phyloP scores from a whole-genome alignment of 2,797 vertebrate genomes.

The Falco peregrinus region DNA sequence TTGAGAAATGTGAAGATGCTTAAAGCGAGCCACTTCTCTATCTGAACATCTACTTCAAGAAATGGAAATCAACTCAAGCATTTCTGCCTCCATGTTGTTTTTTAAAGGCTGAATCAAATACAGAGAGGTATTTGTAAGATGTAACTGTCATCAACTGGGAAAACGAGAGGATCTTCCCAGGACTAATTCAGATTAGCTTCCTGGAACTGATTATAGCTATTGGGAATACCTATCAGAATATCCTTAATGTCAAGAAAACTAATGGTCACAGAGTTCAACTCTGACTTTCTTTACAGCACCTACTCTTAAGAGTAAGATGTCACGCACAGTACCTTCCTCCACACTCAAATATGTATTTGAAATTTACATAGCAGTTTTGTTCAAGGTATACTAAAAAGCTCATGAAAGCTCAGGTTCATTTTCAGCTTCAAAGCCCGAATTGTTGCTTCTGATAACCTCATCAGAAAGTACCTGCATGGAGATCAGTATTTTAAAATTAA shows the following conservation, averaged over 20 bases:
- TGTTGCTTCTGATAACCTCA: slow-evolving; percentile 74
- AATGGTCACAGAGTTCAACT: background rate
- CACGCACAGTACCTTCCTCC: background rate
- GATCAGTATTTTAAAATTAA: slow-evolving; percentile 76
- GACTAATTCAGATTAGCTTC: background rate
- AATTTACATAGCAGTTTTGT: background rate
- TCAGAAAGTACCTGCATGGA: slow-evolving; percentile 63
- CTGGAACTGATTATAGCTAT: background rate
- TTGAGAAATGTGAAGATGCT: background rate
- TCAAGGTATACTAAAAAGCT: background rate
- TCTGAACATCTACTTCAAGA: background rate
- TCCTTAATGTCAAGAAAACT: background rate
- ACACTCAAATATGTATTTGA: background rate
- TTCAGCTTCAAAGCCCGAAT: slow-evolving; percentile 74
- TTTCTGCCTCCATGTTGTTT: background rate
- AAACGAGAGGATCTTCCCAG: background rate
- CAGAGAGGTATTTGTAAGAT: background rate
- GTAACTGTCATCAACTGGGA: background rate
- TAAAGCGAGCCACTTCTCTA: background rate
- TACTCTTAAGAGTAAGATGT: background rate
- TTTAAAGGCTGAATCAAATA: background rate
- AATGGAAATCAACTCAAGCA: background rate
- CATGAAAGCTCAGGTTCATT: slow-evolving; percentile 16
- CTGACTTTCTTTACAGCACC: background rate
- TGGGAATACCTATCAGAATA: background rate